A percentile compares a stretch with the other conserved stretches of the same genome.
phyloP scores from a whole-genome alignment of 2,797 vertebrate genomes.

The Telmatherina bonti region DNA sequence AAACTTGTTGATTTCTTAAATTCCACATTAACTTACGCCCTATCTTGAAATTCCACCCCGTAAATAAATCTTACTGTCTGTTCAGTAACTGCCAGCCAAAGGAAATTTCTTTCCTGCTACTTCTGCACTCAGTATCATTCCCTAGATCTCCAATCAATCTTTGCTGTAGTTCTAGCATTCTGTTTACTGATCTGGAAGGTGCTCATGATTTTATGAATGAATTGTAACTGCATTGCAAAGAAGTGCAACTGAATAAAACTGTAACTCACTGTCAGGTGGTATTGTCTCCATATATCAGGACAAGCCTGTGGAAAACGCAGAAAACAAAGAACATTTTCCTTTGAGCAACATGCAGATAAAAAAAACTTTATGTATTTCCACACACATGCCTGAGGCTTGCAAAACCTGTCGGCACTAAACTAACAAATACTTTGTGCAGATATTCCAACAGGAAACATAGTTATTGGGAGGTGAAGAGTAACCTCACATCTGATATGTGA shows the following conservation, averaged over 20 bases:
- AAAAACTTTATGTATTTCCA: not conserved
- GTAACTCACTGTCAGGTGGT: constrained; percentile 73
- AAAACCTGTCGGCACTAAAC: constrained; percentile 31
- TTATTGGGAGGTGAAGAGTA: not conserved
- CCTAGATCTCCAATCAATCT: too few species aligned
- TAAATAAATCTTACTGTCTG: not conserved
- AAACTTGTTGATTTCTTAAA: not conserved
- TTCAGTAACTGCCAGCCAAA: too few species aligned
- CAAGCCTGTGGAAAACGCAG: constrained; percentile 63
- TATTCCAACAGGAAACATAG: constrained; percentile 7
- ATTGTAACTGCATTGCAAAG: not conserved
- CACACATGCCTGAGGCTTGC: constrained; percentile 3
- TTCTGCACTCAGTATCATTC: too few species aligned
- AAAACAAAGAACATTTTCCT: constrained; percentile 13
- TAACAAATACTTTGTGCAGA: constrained; percentile 25
- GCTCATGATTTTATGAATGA: too few species aligned
- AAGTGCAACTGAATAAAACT: not conserved
- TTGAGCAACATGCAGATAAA: constrained; percentile 5
- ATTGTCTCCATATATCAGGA: constrained; percentile 79
- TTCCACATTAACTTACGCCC: not conserved
- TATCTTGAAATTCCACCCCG: not conserved
- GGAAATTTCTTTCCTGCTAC: too few species aligned
- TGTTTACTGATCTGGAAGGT: too few species aligned
- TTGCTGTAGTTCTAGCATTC: not conserved
- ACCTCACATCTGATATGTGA: constrained; percentile 75